Evolutionary conservation across 2,113 vertebrate species (phyloP), one percentile per base, ranked within the genome.

Genomic region (Tenebrosternarchus preto): DNA sequence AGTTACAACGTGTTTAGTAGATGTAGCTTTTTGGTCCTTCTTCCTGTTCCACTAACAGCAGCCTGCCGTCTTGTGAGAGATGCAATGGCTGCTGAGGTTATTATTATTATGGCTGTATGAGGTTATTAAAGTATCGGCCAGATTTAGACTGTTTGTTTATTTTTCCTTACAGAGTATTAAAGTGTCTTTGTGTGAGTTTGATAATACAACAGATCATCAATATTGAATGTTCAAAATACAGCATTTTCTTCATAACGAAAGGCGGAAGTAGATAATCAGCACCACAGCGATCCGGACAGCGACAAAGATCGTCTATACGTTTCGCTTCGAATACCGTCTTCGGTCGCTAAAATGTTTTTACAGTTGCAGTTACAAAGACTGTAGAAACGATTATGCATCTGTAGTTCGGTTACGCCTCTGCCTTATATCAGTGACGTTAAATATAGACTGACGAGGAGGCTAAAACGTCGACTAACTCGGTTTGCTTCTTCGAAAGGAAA

Each of bases 281-380:
- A 79, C 77, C 68, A 72, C 68, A 15, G 39, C 11, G 56, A 33
- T 4, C 27, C 39, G 68, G 57, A 79, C 68, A 72, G 77, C 77
- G 70, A 27, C 77, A 50, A 1, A 27, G n/a, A 25, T 17, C 0
- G 9, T 29, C 16, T 20, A 29, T 7, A 1, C 27, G 55, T 60
- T 46, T 61, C 36, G 15, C 24, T 43, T 69, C 22, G 8, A 39
- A 69, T 43, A 69, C 36, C 3, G 43, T 11, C 43, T 15, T 50
- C 43, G 1, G 43, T 15, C 7, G 43, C 43, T 50, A 15, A 50
- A 46, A 50, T 15, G 15, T 50, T 0, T 50, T 50, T 50, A 50
- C 43, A 15, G 15, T 15, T 12, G 12, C 43, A 50, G 8, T 9
- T 50, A 50, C 8, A 50, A 50, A 50, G 6, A 50, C 43, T 50